Base-by-base conservation (phyloP, 2,888 invertebrate genomes). In the Scaptomyza reducta region DNA sequence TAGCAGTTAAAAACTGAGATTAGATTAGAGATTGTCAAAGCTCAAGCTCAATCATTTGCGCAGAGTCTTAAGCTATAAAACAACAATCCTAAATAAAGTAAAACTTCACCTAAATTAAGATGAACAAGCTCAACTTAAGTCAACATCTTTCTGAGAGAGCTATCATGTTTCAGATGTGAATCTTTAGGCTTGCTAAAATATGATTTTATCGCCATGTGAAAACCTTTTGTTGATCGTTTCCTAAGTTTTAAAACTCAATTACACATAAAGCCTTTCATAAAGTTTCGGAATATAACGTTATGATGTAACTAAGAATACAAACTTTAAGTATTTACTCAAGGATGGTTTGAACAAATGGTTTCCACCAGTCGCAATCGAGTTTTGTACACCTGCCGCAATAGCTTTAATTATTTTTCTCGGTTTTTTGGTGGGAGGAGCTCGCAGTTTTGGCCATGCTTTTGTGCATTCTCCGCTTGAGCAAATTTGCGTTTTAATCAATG, bases 401-500 rank as follows among this genome's bases (percentile, higher is more conserved):
- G 7, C 27, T 5, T 27, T 7, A 13, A 46, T 29, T 16, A 14
- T 7, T 29, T 7, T 46, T 31, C 6, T n/a, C 1, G 4, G 16
- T 10, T 9, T 47, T 18, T 6, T 3, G 22, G 14, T 4, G 22
- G 50, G 33, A 22, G 35, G 50, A 50, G 50, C 22, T 35, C 13
- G 35, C n/a, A 42, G 31, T 27, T 16, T 53, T 16, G 49, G 29
- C 11, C 16, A 35, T 54, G 35, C 45, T 55, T 67, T 35, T 47
- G 5, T 22, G 49, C 68, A 55, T 56, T 49, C 44, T 38, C 1
- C 35, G 11, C n/a, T 49, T 25, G 35, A 38, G 38, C 38, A 11
- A 10, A 41, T 35, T 45, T 50, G 59, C 18, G 9, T 14, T 45
- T 42, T 11, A 22, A 16, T 9, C n/a, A 18, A 33, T 9, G 33